Conservation (phyloP, 2,888 invertebrate genomes). For the Trachelus troglodyta region DNA sequence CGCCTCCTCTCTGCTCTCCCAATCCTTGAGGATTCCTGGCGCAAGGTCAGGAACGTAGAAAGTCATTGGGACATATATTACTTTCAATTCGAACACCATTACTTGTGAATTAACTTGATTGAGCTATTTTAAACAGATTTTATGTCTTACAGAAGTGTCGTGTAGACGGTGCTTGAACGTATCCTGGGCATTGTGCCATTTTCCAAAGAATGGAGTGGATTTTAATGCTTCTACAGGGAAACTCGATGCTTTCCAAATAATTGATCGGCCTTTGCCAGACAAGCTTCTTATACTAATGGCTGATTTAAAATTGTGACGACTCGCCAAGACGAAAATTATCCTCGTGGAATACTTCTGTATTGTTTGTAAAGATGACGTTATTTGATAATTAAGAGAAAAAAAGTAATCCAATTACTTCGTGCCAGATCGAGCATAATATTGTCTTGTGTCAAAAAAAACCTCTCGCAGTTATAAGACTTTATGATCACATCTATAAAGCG, state of each 20-base stretch:
- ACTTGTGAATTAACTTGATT: not conserved
- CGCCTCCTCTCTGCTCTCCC: not conserved
- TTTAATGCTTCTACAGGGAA: not conserved
- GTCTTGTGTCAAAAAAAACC: not conserved
- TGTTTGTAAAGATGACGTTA: not conserved
- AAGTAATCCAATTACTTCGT: not conserved
- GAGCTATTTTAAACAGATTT: not conserved
- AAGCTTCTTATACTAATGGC: not conserved
- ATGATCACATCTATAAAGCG: not conserved
- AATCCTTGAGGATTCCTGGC: not conserved
- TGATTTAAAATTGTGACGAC: not conserved
- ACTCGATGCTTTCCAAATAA: not conserved
- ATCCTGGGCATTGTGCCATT: not conserved
- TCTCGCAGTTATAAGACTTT: not conserved
- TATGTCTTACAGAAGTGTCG: not conserved
- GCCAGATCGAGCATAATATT: not conserved
- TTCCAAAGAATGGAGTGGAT: not conserved
- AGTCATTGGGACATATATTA: not conserved
- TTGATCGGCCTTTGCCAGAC: not conserved
- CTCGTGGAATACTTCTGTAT: not conserved
- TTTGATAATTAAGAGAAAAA: not conserved
- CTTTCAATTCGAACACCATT: not conserved
- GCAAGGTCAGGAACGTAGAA: not conserved
- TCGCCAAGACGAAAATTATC: not conserved
- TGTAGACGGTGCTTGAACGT: not conserved